Percentiles rank a stretch among this genome's conserved stretches.
Conservation (phyloP, 2,797 vertebrate species). For the Xerus rutilus region DNA sequence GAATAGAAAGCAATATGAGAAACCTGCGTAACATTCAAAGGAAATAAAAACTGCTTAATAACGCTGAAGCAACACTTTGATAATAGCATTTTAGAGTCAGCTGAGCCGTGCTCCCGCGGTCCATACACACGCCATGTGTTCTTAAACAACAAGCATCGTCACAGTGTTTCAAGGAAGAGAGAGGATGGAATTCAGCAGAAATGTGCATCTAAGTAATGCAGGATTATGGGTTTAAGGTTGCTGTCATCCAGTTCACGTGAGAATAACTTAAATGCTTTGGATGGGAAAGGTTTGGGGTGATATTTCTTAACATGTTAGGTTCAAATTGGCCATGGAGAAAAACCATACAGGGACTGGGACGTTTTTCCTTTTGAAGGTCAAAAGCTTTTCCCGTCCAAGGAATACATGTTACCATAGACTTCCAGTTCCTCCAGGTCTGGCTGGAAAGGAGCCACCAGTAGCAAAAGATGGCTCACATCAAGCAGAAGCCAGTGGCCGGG, state of each 20-base stretch:
- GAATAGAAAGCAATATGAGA: background rate
- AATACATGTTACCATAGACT: accelerated
- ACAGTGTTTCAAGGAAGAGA: too few species aligned
- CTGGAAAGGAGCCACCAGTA: background rate
- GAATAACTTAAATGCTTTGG: background rate
- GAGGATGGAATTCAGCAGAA: background rate
- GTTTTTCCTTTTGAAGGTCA: background rate
- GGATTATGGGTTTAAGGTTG: background rate
- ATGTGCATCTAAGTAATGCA: background rate
- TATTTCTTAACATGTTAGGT: background rate
- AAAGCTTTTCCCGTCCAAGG: background rate
- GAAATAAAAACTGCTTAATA: background rate
- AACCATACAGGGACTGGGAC: too few species aligned
- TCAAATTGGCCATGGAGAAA: background rate
- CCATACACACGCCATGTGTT: accelerated
- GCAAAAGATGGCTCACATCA: background rate
- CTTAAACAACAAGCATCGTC: background rate
- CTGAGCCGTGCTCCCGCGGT: background rate
- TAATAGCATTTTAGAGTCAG: background rate
- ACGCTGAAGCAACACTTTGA: background rate
- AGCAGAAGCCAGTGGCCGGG: background rate
- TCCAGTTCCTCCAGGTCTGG: background rate
- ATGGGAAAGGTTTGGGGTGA: background rate
- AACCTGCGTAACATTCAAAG: background rate
- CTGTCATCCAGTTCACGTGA: background rate